Evolutionary conservation across 1,140 invertebrate genomes (phyloP).

Genomic region (Phortica variegata): DNA sequence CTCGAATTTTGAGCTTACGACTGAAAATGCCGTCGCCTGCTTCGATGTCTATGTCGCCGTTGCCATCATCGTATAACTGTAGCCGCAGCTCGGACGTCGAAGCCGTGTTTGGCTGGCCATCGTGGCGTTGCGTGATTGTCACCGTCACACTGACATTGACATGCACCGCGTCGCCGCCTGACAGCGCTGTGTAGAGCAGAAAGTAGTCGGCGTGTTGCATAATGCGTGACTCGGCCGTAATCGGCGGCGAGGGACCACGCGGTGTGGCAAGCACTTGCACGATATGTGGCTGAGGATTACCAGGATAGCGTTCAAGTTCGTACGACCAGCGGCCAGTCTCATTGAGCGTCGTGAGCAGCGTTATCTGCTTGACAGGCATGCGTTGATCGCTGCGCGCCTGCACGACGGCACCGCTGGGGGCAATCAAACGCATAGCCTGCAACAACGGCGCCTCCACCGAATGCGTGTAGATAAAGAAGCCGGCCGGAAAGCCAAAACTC

Average conservation of each 20-base stretch:
- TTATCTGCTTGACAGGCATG: constrained; percentile 59
- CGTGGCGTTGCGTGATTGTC: constrained; percentile 53
- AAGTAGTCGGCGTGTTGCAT: constrained; percentile 44
- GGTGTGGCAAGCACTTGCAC: constrained; percentile 61
- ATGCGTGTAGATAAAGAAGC: constrained; percentile 55
- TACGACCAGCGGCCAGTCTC: constrained; percentile 64
- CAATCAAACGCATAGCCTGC: constrained; percentile 56
- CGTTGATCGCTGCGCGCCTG: constrained; percentile 56
- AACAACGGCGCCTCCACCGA: constrained; percentile 59
- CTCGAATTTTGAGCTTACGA: constrained; percentile 60
- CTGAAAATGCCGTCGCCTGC: constrained; percentile 69
- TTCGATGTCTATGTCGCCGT: no score
- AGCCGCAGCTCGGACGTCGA: constrained; percentile 64
- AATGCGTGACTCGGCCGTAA: constrained; percentile 57
- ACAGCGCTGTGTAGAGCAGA: constrained; percentile 61
- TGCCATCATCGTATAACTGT: no score
- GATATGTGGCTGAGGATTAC: constrained; percentile 63
- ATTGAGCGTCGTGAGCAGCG: constrained; percentile 59
- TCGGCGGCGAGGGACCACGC: constrained; percentile 44
- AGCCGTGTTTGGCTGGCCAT: constrained; percentile 56
- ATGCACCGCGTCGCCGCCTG: constrained; percentile 59
- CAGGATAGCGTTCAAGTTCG: constrained; percentile 60
- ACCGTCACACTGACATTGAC: constrained; percentile 61
- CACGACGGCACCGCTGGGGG: constrained; percentile 58
- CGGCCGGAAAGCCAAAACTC: constrained; percentile 57